Conservation (phyloP, 2,888 invertebrate genomes). For the Mamestra brassicae region DNA sequence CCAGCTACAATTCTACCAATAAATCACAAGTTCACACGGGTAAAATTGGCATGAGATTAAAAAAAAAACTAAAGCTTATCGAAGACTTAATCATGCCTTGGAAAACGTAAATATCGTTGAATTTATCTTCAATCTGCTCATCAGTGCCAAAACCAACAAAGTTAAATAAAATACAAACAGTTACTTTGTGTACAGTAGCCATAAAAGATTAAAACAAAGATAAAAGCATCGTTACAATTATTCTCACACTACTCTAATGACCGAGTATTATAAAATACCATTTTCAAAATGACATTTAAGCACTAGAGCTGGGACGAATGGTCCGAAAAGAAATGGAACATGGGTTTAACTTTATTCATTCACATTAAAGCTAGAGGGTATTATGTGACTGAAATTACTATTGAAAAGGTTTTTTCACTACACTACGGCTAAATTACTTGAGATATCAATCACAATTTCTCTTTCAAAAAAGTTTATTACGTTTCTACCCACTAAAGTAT, state of each 20-base stretch:
- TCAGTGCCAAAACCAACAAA: constrained; percentile 27
- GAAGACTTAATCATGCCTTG: constrained; percentile 1
- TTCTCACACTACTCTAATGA: constrained; percentile 43
- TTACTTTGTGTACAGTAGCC: constrained; percentile 24
- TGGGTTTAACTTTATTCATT: constrained; percentile 26
- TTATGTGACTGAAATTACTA: constrained; percentile 44
- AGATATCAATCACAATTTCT: constrained; percentile 61
- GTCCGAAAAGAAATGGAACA: constrained; percentile 30
- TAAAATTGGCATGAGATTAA: constrained; percentile 2
- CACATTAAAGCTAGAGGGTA: constrained; percentile 35
- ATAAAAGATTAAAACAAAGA: constrained; percentile 44
- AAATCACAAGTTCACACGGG: not conserved
- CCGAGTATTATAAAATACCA: constrained; percentile 41
- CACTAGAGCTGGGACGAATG: constrained; percentile 32
- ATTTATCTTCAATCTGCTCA: not conserved
- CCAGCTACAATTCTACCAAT: not conserved
- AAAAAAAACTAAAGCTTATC: not conserved
- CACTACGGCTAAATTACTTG: constrained; percentile 50
- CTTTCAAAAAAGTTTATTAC: constrained; percentile 42
- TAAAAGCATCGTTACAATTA: constrained; percentile 40
- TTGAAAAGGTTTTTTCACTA: constrained; percentile 51
- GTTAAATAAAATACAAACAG: constrained; percentile 14
- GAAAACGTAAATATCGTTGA: not conserved
- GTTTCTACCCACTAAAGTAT: constrained; percentile 33
- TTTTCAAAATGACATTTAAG: constrained; percentile 53